Evolutionary conservation across 2,797 vertebrate species (phyloP).

Genomic region (Nyctalus aviator): DNA sequence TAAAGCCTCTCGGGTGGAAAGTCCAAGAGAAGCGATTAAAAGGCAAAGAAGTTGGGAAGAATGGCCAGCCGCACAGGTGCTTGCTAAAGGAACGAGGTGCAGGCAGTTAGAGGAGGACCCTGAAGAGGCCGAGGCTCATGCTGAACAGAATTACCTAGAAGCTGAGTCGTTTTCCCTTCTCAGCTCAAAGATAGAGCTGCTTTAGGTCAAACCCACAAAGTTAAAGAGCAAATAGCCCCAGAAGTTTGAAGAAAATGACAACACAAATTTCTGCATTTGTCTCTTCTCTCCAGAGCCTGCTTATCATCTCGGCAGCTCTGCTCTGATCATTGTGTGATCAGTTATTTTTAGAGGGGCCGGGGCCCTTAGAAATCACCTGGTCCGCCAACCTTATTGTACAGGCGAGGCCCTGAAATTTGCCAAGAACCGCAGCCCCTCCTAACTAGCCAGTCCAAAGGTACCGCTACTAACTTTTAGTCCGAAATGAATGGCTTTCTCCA

Average conservation of each 20-base stretch:
- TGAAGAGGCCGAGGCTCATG: neutral
- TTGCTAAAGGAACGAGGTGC: neutral
- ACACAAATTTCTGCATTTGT: neutral
- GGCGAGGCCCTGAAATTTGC: accelerated
- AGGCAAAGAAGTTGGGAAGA: neutral
- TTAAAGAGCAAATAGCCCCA: neutral
- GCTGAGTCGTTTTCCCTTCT: conserved; percentile 37
- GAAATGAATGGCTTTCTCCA: neutral
- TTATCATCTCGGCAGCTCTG: neutral
- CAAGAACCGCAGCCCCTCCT: neutral
- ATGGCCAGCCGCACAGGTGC: too few relatives aligned
- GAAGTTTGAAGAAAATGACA: conserved; percentile 16
- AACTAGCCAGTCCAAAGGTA: neutral
- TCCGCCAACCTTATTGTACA: neutral
- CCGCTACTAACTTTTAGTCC: neutral
- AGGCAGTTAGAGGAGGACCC: neutral
- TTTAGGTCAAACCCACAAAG: neutral
- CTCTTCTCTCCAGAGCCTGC: neutral
- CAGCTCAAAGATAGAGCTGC: neutral
- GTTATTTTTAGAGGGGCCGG: neutral
- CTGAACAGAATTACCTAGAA: neutral
- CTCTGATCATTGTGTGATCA: neutral
- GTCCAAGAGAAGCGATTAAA: neutral
- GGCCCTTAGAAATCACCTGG: neutral
- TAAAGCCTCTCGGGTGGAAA: neutral